A percentile compares a stretch with the other conserved stretches of the same genome.
Evolutionary conservation across 2,797 vertebrate genomes (phyloP).

Genomic region (Craterocephalus amniculus): DNA sequence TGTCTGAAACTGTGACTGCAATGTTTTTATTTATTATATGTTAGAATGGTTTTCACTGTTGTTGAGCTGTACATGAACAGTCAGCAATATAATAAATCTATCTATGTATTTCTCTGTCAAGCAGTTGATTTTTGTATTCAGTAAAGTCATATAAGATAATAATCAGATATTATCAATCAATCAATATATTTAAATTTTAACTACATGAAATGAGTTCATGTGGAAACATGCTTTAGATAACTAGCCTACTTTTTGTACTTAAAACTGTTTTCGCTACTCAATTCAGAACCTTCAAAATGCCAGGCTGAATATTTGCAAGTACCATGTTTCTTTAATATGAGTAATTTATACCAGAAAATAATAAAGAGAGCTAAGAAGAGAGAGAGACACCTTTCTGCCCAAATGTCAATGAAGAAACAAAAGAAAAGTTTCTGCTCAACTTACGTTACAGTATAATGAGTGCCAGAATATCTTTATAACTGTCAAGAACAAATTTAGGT

Average conservation of each 20-base stretch:
- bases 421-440: slow-evolving; percentile 56
- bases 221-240: neutral
- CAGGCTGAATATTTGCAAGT: slow-evolving; percentile 25
- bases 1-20: neutral
- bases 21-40: neutral
- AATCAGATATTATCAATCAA: neutral
- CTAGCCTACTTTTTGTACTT: too few species aligned
- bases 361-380: neutral
- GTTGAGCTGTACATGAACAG: neutral
- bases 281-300: slow-evolving; percentile 20
- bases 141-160: neutral
- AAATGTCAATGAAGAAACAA: slow-evolving; percentile 53
- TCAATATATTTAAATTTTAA: neutral
- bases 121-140: neutral
- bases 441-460: too few species aligned
- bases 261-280: slow-evolving; percentile 10
- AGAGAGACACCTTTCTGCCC: slow-evolving; percentile 27
- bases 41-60: neutral
- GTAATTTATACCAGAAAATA: slow-evolving; percentile 16
- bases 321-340: slow-evolving; percentile 29
- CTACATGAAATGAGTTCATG: neutral
- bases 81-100: neutral
- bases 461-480: too few species aligned
- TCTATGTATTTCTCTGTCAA: neutral
- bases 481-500: too few species aligned